A percentile compares a stretch with the other conserved stretches of the same genome.
phyloP scores from a whole-genome alignment of 2,113 vertebrate genomes.

The Arenaria interpres region DNA sequence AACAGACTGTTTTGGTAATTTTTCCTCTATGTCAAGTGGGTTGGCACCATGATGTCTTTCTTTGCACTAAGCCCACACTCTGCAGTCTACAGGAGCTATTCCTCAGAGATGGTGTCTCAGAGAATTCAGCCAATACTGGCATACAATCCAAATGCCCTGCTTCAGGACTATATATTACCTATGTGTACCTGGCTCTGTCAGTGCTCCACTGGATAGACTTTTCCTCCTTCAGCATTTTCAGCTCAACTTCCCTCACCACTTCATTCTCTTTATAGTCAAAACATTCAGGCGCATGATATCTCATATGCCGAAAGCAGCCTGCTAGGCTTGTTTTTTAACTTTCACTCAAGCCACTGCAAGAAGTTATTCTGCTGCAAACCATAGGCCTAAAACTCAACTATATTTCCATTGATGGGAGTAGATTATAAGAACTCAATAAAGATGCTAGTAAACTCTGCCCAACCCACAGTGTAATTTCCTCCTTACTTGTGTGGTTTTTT shows the following conservation, averaged over 20 bases:
- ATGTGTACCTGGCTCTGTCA: not conserved
- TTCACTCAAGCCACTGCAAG: not conserved
- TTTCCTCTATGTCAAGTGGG: not conserved
- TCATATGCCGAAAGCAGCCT: not conserved
- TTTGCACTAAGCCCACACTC: not conserved
- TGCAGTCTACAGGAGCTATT: not conserved
- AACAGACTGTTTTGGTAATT: not conserved
- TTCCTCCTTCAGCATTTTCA: not conserved
- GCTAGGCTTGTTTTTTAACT: not conserved
- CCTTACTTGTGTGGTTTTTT: not conserved
- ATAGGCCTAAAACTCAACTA: not conserved
- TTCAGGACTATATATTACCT: not conserved
- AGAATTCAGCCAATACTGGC: not conserved
- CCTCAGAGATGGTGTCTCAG: not conserved
- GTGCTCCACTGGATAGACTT: not conserved
- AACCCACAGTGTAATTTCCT: not conserved
- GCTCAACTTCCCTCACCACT: not conserved
- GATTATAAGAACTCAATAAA: not conserved
- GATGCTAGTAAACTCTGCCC: not conserved
- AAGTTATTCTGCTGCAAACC: not conserved
- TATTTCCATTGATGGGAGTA: not conserved
- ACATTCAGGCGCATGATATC: not conserved
- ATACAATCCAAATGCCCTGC: not conserved
- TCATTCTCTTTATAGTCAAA: not conserved
- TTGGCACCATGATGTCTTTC: not conserved